Conservation (phyloP, 2,888 invertebrate genomes). For the Halictus quadricinctus region DNA sequence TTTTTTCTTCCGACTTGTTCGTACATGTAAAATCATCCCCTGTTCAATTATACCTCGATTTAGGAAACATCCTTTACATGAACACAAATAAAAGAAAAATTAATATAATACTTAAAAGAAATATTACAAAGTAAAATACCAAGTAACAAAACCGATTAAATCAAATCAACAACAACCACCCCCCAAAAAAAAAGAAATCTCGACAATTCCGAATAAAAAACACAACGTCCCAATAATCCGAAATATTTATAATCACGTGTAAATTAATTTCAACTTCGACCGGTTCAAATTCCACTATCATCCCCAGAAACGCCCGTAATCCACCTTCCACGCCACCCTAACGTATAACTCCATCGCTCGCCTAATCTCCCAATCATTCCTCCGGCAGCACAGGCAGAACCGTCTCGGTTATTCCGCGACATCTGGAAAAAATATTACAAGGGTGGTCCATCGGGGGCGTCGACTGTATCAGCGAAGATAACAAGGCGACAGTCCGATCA, state of each 20-base stretch:
- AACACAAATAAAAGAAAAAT: too few species aligned
- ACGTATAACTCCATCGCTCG: slow-evolving; percentile 1
- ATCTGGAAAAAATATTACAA: slow-evolving; percentile 15
- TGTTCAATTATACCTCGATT: too few species aligned
- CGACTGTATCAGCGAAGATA: slow-evolving; percentile 66
- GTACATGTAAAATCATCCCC: too few species aligned
- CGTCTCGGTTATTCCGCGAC: slow-evolving; percentile 1
- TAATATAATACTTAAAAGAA: too few species aligned
- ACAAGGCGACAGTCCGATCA: slow-evolving; percentile 68
- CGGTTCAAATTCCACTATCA: not conserved
- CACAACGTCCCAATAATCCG: not conserved
- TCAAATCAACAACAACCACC: too few species aligned
- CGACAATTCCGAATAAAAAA: not conserved
- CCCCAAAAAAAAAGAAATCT: not conserved
- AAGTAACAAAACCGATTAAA: too few species aligned
- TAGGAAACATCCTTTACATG: too few species aligned
- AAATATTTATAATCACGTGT: not conserved
- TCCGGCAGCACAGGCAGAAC: not conserved
- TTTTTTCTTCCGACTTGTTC: too few species aligned
- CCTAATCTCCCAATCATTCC: not conserved
- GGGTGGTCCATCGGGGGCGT: slow-evolving; percentile 43
- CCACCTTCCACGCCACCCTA: too few species aligned
- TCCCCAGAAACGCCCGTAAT: fast-evolving
- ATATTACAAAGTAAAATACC: too few species aligned
- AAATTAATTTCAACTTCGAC: too few species aligned